Conservation (phyloP, 2,797 vertebrate species). For the Anisognathus igniventris region DNA sequence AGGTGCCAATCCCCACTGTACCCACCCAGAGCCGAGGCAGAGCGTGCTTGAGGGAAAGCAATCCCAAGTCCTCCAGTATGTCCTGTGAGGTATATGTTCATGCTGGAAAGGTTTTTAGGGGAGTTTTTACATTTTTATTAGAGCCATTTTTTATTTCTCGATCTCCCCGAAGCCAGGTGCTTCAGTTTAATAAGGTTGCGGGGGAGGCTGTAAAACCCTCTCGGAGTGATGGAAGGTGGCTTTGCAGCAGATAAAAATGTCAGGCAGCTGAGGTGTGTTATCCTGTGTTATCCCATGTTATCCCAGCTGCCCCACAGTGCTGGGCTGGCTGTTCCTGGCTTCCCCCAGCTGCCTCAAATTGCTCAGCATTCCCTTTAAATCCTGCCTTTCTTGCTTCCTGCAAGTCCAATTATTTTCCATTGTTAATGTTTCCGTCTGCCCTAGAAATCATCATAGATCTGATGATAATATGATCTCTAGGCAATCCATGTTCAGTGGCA, state of each 20-base stretch:
- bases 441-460: not conserved
- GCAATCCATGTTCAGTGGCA: not conserved
- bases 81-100: not conserved
- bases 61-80: not conserved
- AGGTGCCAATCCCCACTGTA: fast-evolving
- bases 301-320: fast-evolving
- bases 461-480: conserved; percentile 31
- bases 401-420: not conserved
- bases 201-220: conserved; percentile 41
- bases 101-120: not conserved
- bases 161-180: conserved; percentile 25
- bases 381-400: not conserved
- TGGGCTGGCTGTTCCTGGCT: fast-evolving
- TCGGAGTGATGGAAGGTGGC: not conserved
- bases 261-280: not conserved
- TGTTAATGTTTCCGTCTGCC: not conserved
- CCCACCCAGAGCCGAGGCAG: not conserved
- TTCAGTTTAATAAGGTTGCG: conserved; percentile 41
- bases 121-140: conserved; percentile 50
- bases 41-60: fast-evolving
- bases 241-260: conserved; percentile 5
- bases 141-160: conserved; percentile 25
- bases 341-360: not conserved
- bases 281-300: not conserved
- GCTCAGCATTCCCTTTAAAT: not conserved